These are phyloP conservation scores for Kryptolebias marmoratus DNA, from an alignment of 2,113 vertebrate species.

Conservation along the genomic window DNA sequence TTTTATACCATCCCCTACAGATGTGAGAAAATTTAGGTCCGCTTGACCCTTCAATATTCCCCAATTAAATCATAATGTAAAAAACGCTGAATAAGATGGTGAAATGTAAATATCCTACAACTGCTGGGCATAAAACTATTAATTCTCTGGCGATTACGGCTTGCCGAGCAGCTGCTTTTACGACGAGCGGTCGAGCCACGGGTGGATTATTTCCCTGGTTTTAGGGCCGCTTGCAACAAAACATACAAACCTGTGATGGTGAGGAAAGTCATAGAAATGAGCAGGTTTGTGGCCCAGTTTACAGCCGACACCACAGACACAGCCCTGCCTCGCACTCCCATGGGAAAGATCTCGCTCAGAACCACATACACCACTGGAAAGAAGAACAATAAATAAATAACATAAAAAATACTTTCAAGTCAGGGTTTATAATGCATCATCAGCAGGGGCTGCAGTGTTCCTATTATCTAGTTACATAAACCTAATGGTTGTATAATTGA, in stretches of 20 bases:
- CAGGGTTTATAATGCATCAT: constrained; percentile 2
- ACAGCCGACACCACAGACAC: constrained; percentile 92
- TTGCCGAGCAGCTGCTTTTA: neutral
- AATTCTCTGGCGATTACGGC: neutral
- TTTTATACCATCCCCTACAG: too few relatives aligned
- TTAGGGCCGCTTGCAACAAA: too few relatives aligned
- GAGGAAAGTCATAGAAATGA: constrained; percentile 96
- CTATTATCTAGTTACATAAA: neutral
- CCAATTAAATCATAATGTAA: too few relatives aligned
- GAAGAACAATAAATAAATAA: constrained; percentile 20
- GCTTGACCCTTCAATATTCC: too few relatives aligned
- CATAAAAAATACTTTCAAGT: neutral
- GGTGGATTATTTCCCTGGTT: too few relatives aligned
- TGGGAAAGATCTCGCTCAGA: constrained; percentile 94
- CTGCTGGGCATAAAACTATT: too few relatives aligned
- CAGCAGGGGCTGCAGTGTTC: neutral
- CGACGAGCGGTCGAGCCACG: neutral
- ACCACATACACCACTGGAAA: constrained; percentile 92
- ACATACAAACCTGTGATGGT: constrained; percentile 85
- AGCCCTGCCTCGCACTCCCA: constrained; percentile 90
- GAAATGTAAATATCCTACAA: too few relatives aligned
- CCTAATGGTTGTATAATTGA: constrained; percentile 6
- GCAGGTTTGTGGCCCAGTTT: constrained; percentile 95
- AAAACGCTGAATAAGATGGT: too few relatives aligned
- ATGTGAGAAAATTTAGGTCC: too few relatives aligned